These are phyloP conservation scores for Drosophila athabasca DNA, from an alignment of 1,140 invertebrate species.

Conservation along the genomic window DNA sequence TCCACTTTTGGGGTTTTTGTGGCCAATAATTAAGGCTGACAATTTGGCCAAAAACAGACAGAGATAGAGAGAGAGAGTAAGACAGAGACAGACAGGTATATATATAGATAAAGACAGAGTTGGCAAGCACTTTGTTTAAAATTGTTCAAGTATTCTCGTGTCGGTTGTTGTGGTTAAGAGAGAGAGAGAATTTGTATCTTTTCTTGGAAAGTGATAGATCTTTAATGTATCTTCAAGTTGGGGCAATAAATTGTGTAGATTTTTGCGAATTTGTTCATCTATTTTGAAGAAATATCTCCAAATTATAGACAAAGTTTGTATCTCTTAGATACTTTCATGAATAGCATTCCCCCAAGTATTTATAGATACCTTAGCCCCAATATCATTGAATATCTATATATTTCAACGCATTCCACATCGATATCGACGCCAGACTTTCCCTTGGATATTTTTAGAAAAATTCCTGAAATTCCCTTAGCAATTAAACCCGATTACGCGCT, in stretches of 20 bases:
- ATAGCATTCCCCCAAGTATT: too few species aligned
- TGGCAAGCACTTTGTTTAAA: conserved; percentile 44
- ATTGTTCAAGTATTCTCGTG: conserved; percentile 39
- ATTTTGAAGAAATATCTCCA: too few species aligned
- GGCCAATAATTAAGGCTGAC: conserved; percentile 75
- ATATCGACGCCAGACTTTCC: too few species aligned
- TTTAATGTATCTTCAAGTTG: too few species aligned
- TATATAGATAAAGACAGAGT: conserved; percentile 11
- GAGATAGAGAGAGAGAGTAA: not conserved
- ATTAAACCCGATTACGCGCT: conserved; percentile 42
- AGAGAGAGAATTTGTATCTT: not conserved
- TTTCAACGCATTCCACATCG: not conserved
- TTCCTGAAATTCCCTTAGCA: conserved; percentile 23
- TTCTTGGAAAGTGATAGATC: not conserved
- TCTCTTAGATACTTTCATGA: too few species aligned
- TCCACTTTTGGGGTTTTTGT: conserved; percentile 44
- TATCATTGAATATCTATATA: not conserved
- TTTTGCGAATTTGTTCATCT: too few species aligned
- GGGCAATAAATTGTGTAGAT: too few species aligned
- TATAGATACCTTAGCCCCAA: too few species aligned
- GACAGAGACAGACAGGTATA: not conserved
- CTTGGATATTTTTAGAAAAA: not conserved
- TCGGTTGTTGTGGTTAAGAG: conserved; percentile 15
- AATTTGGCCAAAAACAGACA: conserved; percentile 37
- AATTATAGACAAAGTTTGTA: too few species aligned